Conservation (phyloP, 2,888 invertebrate genomes). For the Harmothoe impar region DNA sequence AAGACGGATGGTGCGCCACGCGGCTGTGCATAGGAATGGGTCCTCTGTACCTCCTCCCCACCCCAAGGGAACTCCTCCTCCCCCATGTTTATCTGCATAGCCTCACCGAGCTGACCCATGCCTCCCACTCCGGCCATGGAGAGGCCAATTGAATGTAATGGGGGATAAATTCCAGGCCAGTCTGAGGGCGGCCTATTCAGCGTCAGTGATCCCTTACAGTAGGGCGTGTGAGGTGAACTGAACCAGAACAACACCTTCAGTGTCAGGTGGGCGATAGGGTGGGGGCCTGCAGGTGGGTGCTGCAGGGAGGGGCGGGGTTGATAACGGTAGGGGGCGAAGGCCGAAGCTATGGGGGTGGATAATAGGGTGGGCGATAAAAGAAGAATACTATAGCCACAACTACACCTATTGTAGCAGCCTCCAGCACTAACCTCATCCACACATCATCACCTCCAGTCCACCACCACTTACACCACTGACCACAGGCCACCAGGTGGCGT, state of each 20-base stretch:
- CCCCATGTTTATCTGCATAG: neutral
- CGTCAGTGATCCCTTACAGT: slow-evolving; percentile 18
- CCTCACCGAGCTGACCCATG: neutral
- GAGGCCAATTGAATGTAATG: slow-evolving; percentile 39
- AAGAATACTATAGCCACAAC: too few relatives aligned
- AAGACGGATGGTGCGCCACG: neutral
- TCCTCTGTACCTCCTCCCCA: neutral
- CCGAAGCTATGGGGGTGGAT: too few relatives aligned
- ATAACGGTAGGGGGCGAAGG: too few relatives aligned
- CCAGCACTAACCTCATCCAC: too few relatives aligned
- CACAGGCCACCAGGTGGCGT: neutral
- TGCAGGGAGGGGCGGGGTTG: too few relatives aligned
- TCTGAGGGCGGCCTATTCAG: neutral
- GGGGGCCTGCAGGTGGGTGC: neutral
- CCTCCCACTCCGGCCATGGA: neutral
- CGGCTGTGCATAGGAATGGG: slow-evolving; percentile 7
- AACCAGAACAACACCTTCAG: neutral
- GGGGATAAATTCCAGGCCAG: neutral
- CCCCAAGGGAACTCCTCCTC: neutral
- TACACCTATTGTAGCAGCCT: too few relatives aligned
- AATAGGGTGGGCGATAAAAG: too few relatives aligned
- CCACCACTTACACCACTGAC: too few relatives aligned
- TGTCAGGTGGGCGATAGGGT: neutral
- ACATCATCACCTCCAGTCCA: too few relatives aligned
- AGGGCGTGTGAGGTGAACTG: neutral